Percentiles rank a stretch among this genome's conserved stretches.
Conservation (phyloP, 2,888 invertebrate species). For the Palloptera scutellata region DNA sequence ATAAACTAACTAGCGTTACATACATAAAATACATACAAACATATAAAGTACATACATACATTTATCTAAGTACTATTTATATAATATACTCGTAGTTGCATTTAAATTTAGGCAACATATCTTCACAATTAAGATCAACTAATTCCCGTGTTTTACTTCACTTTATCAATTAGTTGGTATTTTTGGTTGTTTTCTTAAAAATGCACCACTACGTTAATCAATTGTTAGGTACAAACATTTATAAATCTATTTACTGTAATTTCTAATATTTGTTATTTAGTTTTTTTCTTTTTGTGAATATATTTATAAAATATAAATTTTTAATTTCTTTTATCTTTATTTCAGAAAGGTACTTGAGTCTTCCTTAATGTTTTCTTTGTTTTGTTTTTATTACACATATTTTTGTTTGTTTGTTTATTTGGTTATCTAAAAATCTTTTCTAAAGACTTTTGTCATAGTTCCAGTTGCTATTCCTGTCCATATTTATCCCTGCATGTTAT, state of each 20-base stretch:
- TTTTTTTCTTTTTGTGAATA: slow-evolving; percentile 7
- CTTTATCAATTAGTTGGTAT: not conserved
- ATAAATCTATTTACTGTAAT: slow-evolving; percentile 3
- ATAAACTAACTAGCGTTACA: slow-evolving; percentile 49
- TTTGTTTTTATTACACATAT: not conserved
- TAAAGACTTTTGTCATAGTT: too few species aligned
- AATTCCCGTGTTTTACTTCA: not conserved
- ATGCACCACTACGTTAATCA: not conserved
- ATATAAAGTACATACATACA: slow-evolving; percentile 49
- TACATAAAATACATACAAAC: slow-evolving; percentile 53
- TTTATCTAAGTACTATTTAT: slow-evolving; percentile 16
- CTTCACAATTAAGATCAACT: not conserved
- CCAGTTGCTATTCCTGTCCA: too few species aligned
- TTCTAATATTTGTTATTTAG: slow-evolving; percentile 9
- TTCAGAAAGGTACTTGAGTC: slow-evolving; percentile 55
- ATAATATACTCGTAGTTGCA: not conserved
- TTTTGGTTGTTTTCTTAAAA: not conserved
- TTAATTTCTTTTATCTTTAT: slow-evolving; percentile 27
- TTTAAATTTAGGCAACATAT: not conserved
- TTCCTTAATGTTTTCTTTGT: slow-evolving; percentile 41
- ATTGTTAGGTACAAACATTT: too few species aligned
- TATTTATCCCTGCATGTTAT: too few species aligned
- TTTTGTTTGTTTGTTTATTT: too few species aligned
- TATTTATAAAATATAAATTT: slow-evolving; percentile 13
- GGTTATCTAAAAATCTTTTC: too few species aligned